Percentiles rank a stretch among this genome's conserved stretches.
phyloP scores from a whole-genome alignment of 2,888 invertebrate genomes.

The Geotrupes spiniger region DNA sequence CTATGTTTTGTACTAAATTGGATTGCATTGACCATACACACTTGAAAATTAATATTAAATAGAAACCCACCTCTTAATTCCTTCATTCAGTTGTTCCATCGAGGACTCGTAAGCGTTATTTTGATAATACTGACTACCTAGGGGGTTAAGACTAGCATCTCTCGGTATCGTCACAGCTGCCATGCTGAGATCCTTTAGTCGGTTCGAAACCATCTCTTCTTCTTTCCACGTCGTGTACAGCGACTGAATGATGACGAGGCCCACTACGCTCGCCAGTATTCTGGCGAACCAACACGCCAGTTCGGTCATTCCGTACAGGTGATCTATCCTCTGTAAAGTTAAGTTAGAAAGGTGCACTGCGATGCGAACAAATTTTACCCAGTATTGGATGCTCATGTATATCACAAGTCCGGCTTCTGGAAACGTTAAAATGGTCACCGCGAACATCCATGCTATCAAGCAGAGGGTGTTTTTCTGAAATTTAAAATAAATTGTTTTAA shows the following conservation, averaged over 20 bases:
- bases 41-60: not conserved
- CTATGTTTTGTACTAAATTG: too few species aligned
- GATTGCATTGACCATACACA: too few species aligned
- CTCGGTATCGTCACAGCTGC: slow-evolving; percentile 40
- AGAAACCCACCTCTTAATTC: slow-evolving; percentile 31
- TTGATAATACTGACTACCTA: slow-evolving; percentile 43
- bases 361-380: slow-evolving; percentile 46
- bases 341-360: slow-evolving; percentile 4
- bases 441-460: slow-evolving; percentile 55
- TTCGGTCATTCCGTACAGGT: slow-evolving; percentile 53
- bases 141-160: slow-evolving; percentile 33
- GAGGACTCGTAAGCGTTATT: slow-evolving; percentile 47
- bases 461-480: slow-evolving; percentile 53
- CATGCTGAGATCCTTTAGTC: slow-evolving; percentile 52
- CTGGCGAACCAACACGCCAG: slow-evolving; percentile 52
- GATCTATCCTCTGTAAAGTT: slow-evolving; percentile 48
- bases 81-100: slow-evolving; percentile 37
- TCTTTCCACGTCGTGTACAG: slow-evolving; percentile 55
- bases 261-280: slow-evolving; percentile 50
- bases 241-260: slow-evolving; percentile 54
- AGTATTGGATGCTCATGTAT: slow-evolving; percentile 56
- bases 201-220: slow-evolving; percentile 51
- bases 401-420: slow-evolving; percentile 57
- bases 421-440: slow-evolving; percentile 52
- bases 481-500: slow-evolving; percentile 13